Evolutionary conservation across 2,797 vertebrate species (phyloP).

Genomic region (Siniperca scherzeri): DNA sequence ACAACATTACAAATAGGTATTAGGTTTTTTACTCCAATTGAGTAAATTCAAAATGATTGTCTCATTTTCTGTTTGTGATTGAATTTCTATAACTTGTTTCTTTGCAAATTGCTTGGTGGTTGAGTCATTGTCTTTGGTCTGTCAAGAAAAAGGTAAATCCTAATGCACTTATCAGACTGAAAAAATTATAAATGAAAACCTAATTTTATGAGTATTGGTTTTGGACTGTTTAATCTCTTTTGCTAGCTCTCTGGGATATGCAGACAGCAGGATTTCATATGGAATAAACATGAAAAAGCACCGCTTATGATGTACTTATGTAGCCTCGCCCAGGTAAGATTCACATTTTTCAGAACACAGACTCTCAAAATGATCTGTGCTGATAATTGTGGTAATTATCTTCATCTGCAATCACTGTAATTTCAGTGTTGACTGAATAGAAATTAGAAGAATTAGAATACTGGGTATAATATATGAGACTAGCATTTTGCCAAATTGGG

Average conservation of each 20-base stretch:
- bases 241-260: background rate
- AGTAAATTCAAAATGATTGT: conserved; percentile 7
- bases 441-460: background rate
- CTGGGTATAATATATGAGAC: conserved; percentile 1
- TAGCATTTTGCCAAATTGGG: background rate
- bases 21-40: background rate
- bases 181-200: background rate
- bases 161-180: background rate
- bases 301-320: background rate
- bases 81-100: background rate
- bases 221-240: background rate
- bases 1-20: background rate
- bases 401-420: conserved; percentile 8
- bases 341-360: background rate
- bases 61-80: conserved; percentile 13
- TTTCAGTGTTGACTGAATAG: conserved; percentile 15
- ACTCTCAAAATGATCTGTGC: conserved; percentile 7
- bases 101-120: background rate
- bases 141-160: background rate
- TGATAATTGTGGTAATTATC: background rate
- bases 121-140: background rate
- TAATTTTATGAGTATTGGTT: background rate
- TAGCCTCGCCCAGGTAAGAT: background rate
- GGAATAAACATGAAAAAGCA: background rate
- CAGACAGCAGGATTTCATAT: background rate